These are phyloP conservation scores for Heteromyza rotundicornis DNA, from an alignment of 2,888 invertebrate genomes.

Conservation along the genomic window DNA sequence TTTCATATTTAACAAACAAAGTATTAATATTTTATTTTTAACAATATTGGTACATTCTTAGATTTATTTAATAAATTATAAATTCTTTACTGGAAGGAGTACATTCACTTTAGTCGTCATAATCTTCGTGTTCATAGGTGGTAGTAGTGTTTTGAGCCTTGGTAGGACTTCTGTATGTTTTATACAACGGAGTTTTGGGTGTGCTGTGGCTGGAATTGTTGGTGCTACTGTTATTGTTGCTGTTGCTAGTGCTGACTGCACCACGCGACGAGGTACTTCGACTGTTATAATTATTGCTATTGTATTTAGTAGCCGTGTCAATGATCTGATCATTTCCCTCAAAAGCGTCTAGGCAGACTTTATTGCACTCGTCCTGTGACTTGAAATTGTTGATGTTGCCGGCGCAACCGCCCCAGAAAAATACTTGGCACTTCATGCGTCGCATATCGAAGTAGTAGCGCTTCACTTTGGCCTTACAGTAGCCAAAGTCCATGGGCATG, in stretches of 20 bases:
- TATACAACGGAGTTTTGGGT: too few species aligned
- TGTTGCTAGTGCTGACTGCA: background rate
- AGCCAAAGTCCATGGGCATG: constrained; percentile 72
- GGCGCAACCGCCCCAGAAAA: constrained; percentile 75
- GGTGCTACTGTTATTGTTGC: background rate
- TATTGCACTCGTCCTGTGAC: constrained; percentile 68
- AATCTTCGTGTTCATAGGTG: too few species aligned
- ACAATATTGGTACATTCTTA: too few species aligned
- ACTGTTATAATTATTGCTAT: background rate
- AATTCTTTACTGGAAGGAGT: too few species aligned
- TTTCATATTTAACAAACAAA: too few species aligned
- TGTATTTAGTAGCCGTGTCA: background rate
- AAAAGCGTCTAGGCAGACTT: constrained; percentile 34
- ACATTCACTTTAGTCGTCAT: too few species aligned
- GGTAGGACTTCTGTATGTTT: too few species aligned
- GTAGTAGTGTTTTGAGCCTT: too few species aligned
- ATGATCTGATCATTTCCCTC: constrained; percentile 11
- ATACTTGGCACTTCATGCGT: constrained; percentile 68
- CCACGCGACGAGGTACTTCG: background rate
- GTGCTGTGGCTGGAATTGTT: too few species aligned
- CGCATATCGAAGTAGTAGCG: constrained; percentile 76
- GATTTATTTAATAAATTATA: too few species aligned
- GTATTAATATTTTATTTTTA: too few species aligned
- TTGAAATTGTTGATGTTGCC: constrained; percentile 81
- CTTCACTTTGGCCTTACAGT: constrained; percentile 75